Percentiles rank a stretch among this genome's conserved stretches.
These are phyloP conservation scores for Acinonyx jubatus DNA, from an alignment of 2,113 vertebrate genomes.

Conservation along the genomic window DNA sequence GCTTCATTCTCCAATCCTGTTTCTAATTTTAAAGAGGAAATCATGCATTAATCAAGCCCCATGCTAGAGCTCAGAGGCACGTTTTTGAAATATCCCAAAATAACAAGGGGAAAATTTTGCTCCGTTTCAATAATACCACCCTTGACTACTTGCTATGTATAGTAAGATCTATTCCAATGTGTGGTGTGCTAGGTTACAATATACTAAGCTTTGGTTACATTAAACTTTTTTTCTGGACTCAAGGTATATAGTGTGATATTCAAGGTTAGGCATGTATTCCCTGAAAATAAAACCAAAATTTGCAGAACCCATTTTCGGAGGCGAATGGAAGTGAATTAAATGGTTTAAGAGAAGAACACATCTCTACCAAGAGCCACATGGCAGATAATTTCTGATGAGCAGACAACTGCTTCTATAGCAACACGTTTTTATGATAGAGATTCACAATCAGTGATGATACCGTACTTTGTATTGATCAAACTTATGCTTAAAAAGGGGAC, in stretches of 20 bases:
- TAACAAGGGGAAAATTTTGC: conserved; percentile 83
- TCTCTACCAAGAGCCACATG: neutral
- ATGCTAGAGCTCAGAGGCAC: conserved; percentile 78
- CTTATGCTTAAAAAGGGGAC: neutral
- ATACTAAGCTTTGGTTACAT: conserved; percentile 69
- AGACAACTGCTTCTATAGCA: neutral
- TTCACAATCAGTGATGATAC: neutral
- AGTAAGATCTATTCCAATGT: conserved; percentile 74
- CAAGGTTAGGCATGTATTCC: conserved; percentile 63
- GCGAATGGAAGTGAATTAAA: conserved; percentile 25
- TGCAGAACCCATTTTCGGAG: conserved; percentile 41
- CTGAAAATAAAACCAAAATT: conserved; percentile 70
- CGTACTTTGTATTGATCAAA: neutral
- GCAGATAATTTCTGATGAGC: neutral
- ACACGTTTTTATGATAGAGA: neutral
- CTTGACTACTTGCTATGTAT: conserved; percentile 71
- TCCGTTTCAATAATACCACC: conserved; percentile 82
- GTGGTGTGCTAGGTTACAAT: conserved; percentile 58
- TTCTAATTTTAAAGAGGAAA: conserved; percentile 91
- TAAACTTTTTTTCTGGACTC: conserved; percentile 69
- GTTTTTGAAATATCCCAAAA: conserved; percentile 84
- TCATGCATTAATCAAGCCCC: conserved; percentile 87
- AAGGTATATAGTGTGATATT: conserved; percentile 62
- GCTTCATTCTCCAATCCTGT: conserved; percentile 85
- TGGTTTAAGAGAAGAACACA: neutral